phyloP scores from a whole-genome alignment of 2,797 vertebrate species.

The Melanogrammus aeglefinus region DNA sequence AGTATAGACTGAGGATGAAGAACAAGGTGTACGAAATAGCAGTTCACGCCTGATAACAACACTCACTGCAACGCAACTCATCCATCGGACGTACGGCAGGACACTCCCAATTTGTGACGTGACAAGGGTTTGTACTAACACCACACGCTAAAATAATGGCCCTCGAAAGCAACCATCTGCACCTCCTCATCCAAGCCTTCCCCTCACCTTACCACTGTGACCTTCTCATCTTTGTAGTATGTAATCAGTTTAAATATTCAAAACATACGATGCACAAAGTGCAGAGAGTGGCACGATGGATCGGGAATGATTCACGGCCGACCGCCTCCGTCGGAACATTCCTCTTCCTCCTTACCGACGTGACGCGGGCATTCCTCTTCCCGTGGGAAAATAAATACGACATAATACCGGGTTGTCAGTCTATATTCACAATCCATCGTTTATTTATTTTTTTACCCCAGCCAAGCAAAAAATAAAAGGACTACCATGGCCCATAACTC shows the following conservation, averaged over 20 bases:
- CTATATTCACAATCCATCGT: background rate
- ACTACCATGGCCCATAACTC: background rate
- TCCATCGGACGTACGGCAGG: background rate
- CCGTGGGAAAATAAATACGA: background rate
- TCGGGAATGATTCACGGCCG: no score
- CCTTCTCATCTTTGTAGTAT: no score
- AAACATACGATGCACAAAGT: no score
- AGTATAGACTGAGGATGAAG: background rate
- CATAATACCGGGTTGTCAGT: background rate
- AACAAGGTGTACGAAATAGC: background rate
- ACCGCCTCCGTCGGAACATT: no score
- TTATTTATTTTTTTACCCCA: background rate
- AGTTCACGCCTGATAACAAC: background rate
- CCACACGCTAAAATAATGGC: no score
- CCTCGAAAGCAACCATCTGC: no score
- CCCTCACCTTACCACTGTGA: no score
- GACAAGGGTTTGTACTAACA: background rate
- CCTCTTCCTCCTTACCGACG: no score
- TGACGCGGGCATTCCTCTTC: background rate
- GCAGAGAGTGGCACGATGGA: no score
- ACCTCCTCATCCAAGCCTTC: no score
- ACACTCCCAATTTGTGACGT: background rate
- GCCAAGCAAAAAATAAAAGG: background rate
- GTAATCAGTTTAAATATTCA: no score
- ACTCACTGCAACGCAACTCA: background rate